These are phyloP conservation scores for Antigone vipio DNA, from an alignment of 2,113 vertebrate species.

Conservation along the genomic window DNA sequence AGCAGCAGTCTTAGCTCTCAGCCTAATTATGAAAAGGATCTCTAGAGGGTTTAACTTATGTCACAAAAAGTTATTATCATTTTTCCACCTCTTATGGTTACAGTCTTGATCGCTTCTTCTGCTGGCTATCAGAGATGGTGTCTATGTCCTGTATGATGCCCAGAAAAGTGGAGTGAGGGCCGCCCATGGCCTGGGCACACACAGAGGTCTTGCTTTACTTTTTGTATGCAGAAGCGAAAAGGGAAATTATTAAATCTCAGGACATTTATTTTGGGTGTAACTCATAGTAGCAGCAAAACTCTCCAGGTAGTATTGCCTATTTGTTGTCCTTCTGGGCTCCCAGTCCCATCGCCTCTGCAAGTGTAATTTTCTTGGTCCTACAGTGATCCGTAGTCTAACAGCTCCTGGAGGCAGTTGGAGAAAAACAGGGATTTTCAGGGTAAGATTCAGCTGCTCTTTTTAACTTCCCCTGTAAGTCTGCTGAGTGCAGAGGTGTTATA, in stretches of 20 bases:
- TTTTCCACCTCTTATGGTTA: not conserved
- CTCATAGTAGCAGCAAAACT: not conserved
- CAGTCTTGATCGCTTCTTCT: not conserved
- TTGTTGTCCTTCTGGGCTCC: not conserved
- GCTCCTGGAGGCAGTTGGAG: not conserved
- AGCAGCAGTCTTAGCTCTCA: not conserved
- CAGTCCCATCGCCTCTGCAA: not conserved
- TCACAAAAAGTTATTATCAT: not conserved
- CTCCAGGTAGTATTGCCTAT: not conserved
- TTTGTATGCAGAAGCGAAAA: not conserved
- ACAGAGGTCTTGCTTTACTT: not conserved
- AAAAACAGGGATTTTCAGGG: not conserved
- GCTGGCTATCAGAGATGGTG: not conserved
- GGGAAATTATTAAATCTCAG: not conserved
- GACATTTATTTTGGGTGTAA: not conserved
- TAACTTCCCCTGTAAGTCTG: not conserved
- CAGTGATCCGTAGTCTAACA: not conserved
- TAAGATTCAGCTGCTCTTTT: not conserved
- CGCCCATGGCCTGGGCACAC: not conserved
- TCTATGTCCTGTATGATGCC: not conserved
- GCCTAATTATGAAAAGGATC: not conserved
- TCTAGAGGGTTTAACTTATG: not conserved
- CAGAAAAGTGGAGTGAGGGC: not conserved
- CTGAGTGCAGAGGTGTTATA: not conserved
- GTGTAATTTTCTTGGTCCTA: not conserved